Evolutionary conservation across 2,888 invertebrate species (phyloP), one percentile per base, ranked within the genome.

Genomic region (Emmelina monodactyla): DNA sequence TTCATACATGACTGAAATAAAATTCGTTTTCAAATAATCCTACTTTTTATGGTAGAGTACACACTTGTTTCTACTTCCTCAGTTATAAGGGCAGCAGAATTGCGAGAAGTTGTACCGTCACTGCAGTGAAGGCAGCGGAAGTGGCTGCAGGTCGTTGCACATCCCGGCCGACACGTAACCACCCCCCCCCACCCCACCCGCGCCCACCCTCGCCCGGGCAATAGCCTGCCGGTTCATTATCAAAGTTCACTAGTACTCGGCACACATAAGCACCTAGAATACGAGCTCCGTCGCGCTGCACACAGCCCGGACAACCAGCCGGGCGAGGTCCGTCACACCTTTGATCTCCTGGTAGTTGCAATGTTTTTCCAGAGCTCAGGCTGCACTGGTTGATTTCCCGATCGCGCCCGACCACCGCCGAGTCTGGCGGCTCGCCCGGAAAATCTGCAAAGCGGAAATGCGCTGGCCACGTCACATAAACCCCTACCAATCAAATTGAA

Each of bases 241-340:
- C 76, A 78, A 78, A 76, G 78, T 78, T 78, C 78, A 78, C 68
- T 73, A 69, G 72, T 69, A 68, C 73, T 63, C 36, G 54, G 58
- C 67, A 66, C 70, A 70, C 68, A 59, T 49, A 51, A 41, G 48
- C 39, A 42, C 35, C 19, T 35, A 35, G 43, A 39, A 45, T 45
- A 40, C 41, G 44, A 50, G 14, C 45, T 41, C 48, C 40, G 45
- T 44, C 47, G 47, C 51, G 46, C 33, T 56, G 53, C 56, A 57
- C 54, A 53, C 53, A 54, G 35, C 28, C 22, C 29, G 16, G 22
- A 32, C 32, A 5, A 19, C 11, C 25, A n/a, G 3, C 25, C 25
- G 9, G 19, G 11, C 25, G n/a, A 25, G 5, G 5, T 19, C 9
- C 5, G 5, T 6, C 19, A 19, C 5, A 19, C 19, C 19, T 19